Base-by-base conservation (phyloP, 2,113 vertebrate species). In the Montifringilla adamsi region DNA sequence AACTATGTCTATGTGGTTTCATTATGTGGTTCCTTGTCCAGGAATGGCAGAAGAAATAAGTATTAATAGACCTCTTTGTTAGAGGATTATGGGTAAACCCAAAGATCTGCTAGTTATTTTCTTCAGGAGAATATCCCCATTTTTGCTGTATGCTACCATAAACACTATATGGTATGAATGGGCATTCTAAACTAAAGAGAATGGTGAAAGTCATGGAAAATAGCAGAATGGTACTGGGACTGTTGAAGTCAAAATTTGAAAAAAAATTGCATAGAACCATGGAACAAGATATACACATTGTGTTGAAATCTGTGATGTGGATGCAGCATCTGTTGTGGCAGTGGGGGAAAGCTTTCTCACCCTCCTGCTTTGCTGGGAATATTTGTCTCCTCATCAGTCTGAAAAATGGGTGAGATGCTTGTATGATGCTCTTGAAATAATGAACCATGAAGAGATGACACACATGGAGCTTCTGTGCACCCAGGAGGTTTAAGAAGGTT, bases 221-320 rank as follows among this genome's bases (percentile, higher is more conserved):
- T 15, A 47, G 11, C 62, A 69, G 49, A 28, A 46, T 41, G 15
- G 19, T 69, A 76, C 27, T 53, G 35, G 27, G 1, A n/a, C 22
- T 90, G 0, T 16, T 79, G 43, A 67, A 70, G 21, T 50, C 14
- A 75, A 50, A 84, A 72, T 9, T 13, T 14, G 24, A 26, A 68
- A 72, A 60, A 59, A 76, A 77, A 21, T 15, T 27, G 9, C 37
- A 4, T 37, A 13, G 37, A 68, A 13, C 43, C 8, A 18, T 26
- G 47, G 17, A 80, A 49, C 5, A 43, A 26, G 13, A 24, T 10
- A 12, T 26, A 22, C 0, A 0, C 5, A 0, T 68, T 63, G 21
- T 12, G 9, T 11, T 83, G 46, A 52, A 76, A 69, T 73, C 16
- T 0, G 0, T 72, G 6, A 16, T 26, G 20, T 53, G 41, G 21